A percentile compares a stretch with the other conserved stretches of the same genome.
Conservation (phyloP, 35 echinoderm and acorn worm species). For the Anneissia japonica region DNA sequence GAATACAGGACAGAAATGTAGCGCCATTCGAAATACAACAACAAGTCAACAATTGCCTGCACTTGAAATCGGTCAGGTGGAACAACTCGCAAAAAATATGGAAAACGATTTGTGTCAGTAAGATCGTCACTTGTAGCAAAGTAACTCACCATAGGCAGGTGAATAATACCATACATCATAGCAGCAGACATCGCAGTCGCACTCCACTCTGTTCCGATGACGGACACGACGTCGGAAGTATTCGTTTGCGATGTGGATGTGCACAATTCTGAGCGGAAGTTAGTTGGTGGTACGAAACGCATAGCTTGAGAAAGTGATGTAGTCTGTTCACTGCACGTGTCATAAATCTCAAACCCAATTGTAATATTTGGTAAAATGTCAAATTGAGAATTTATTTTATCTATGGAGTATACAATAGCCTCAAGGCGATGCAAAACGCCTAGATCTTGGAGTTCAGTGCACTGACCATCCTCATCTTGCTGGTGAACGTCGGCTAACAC, state of each 20-base stretch:
- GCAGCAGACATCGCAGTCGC: conserved; percentile 34
- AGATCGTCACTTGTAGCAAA: conserved; percentile 60
- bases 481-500: conserved; percentile 40
- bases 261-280: neutral
- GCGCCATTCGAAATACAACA: conserved; percentile 27
- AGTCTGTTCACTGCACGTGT: conserved; percentile 47
- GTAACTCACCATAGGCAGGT: conserved; percentile 47
- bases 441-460: conserved; percentile 31
- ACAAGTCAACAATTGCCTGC: conserved; percentile 14
- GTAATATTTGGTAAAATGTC: conserved; percentile 73
- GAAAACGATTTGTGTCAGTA: conserved; percentile 20
- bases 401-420: conserved; percentile 74
- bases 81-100: conserved; percentile 50
- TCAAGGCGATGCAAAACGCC: conserved; percentile 64
- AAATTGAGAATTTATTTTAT: conserved; percentile 45
- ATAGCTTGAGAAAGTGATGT: conserved; percentile 8
- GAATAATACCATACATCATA: conserved; percentile 30
- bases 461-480: neutral
- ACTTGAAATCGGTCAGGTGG: conserved; percentile 58
- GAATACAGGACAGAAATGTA: conserved; percentile 18
- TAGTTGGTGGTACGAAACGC: conserved; percentile 16
- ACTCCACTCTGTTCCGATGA: conserved; percentile 60
- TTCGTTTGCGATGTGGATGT: neutral
- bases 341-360: conserved; percentile 57
- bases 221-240: conserved; percentile 8